Evolutionary conservation across 1,140 invertebrate species (phyloP).

Genomic region (Drosophila suzukii): DNA sequence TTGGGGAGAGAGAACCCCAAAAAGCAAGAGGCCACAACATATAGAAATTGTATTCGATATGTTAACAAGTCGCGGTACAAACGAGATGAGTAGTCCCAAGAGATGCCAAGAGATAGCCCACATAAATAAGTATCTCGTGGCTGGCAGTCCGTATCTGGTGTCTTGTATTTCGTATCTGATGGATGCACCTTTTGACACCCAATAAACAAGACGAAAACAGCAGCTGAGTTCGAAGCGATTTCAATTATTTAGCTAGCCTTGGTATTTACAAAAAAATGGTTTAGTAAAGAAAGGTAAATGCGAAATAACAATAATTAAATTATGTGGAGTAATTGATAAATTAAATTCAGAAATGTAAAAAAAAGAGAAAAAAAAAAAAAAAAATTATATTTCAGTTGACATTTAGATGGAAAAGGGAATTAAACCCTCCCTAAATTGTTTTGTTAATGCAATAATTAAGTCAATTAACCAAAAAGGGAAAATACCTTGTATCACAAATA

Average conservation of each 20-base stretch:
- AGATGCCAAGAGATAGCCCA: constrained; percentile 57
- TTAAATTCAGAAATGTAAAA: too few species aligned
- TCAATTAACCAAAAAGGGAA: constrained; percentile 7
- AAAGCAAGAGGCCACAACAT: constrained; percentile 27
- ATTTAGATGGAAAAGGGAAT: background rate
- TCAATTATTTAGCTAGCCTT: background rate
- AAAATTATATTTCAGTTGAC: too few species aligned
- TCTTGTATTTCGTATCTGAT: constrained; percentile 36
- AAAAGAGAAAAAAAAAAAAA: background rate
- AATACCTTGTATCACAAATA: background rate
- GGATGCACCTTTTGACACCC: constrained; percentile 51
- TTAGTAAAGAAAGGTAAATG: background rate
- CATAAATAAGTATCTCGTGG: constrained; percentile 47
- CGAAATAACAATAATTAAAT: background rate
- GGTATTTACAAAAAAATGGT: background rate
- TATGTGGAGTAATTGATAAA: too few species aligned
- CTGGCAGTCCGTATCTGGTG: constrained; percentile 18
- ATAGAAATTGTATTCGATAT: constrained; percentile 59
- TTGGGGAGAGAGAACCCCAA: background rate
- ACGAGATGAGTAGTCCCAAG: constrained; percentile 24
- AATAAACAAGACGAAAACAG: constrained; percentile 43
- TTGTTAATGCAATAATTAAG: background rate
- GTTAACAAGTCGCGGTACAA: constrained; percentile 62
- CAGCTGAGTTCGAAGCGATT: constrained; percentile 27
- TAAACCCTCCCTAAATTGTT: background rate